Percentiles rank a stretch among this genome's conserved stretches.
phyloP scores from a whole-genome alignment of 2,888 invertebrate species.

The Brachyptera risi region DNA sequence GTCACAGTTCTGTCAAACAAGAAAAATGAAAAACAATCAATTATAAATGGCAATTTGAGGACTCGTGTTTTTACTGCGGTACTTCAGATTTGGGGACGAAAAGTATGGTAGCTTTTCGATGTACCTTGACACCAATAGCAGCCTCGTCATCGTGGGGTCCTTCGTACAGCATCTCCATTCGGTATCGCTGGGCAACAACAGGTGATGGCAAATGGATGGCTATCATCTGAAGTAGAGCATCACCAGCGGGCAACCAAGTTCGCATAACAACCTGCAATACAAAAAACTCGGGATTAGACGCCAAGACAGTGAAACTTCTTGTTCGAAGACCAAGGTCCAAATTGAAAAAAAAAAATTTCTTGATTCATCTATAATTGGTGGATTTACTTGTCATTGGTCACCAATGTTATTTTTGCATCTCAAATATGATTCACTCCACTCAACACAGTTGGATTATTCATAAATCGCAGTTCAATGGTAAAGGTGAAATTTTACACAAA shows the following conservation, averaged over 20 bases:
- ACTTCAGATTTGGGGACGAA: no score
- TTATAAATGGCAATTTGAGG: no score
- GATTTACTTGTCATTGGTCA: no score
- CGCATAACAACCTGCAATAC: constrained; percentile 85
- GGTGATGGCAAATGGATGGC: constrained; percentile 99
- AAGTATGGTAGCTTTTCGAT: no score
- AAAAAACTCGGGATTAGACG: not conserved
- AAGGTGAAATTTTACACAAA: not conserved
- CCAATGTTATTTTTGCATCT: no score
- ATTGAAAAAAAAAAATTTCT: no score
- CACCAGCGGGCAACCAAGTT: constrained; percentile 98
- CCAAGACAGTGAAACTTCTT: not conserved
- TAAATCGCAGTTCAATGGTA: not conserved
- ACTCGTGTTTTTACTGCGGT: no score
- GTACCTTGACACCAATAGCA: constrained; percentile 78
- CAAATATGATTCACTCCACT: no score
- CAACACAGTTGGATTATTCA: no score
- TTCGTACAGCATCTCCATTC: constrained; percentile 99
- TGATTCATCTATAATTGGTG: no score
- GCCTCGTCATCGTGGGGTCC: constrained; percentile 96
- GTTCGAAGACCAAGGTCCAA: no score
- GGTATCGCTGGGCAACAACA: constrained; percentile 97
- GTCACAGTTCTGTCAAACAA: constrained; percentile 87
- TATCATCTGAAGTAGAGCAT: constrained; percentile 99
- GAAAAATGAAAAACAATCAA: no score